Evolutionary conservation across 2,888 invertebrate species (phyloP).

Genomic region (Acholoe squamosa): DNA sequence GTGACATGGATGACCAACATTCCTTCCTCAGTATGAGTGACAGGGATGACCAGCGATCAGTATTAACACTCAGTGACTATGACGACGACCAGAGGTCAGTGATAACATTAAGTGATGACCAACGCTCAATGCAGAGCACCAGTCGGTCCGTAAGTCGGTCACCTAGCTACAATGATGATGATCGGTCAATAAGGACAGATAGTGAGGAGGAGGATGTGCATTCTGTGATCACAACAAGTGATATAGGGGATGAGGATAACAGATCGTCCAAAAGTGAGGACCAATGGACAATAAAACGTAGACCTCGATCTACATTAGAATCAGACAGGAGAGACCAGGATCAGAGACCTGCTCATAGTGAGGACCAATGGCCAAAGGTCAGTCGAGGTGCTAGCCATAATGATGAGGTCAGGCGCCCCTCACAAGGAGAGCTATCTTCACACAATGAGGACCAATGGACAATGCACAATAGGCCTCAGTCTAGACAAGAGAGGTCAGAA

Average conservation of each 20-base stretch:
- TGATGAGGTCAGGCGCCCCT: neutral
- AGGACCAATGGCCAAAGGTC: neutral
- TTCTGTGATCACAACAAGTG: slow-evolving; percentile 36
- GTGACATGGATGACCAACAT: slow-evolving; percentile 38
- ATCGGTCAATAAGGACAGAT: slow-evolving; percentile 19
- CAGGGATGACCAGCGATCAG: slow-evolving; percentile 48
- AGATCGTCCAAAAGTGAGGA: slow-evolving; percentile 52
- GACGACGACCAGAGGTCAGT: slow-evolving; percentile 47
- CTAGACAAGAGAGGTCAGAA: neutral
- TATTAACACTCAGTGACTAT: slow-evolving; percentile 49
- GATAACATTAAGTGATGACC: slow-evolving; percentile 50
- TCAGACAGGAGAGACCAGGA: neutral
- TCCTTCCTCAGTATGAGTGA: slow-evolving; percentile 48
- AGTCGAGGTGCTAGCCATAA: neutral
- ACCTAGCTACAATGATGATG: slow-evolving; percentile 1
- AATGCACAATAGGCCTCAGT: neutral
- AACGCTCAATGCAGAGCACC: slow-evolving; percentile 16
- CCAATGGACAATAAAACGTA: slow-evolving; percentile 50
- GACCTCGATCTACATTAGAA: neutral
- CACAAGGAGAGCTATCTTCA: neutral
- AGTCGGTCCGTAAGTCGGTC: slow-evolving; percentile 14
- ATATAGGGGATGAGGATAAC: slow-evolving; percentile 29
- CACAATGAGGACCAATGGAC: neutral
- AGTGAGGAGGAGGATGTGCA: slow-evolving; percentile 51
- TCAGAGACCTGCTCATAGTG: neutral